Evolutionary conservation across 2,113 vertebrate species (phyloP).

Genomic region (Aegithalos caudatus): DNA sequence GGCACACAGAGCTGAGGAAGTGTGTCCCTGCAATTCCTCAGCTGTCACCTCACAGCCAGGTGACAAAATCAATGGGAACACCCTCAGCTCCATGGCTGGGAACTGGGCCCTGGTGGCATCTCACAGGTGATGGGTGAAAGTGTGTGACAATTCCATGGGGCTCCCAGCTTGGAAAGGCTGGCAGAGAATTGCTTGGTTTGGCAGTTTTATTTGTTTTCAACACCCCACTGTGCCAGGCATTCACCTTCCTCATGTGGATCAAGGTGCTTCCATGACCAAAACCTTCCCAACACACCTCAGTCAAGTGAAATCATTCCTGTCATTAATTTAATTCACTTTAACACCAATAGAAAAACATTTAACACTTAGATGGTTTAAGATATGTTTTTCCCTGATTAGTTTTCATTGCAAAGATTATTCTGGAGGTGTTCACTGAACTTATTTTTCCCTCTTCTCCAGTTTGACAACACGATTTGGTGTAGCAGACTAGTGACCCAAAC

Average conservation of each 20-base stretch:
- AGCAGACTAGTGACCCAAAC: not conserved
- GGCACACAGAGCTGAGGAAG: not conserved
- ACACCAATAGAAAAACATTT: not conserved
- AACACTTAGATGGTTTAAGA: not conserved
- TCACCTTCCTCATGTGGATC: not conserved
- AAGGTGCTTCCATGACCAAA: not conserved
- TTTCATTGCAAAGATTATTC: not conserved
- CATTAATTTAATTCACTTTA: not conserved
- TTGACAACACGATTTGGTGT: not conserved
- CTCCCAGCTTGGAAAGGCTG: not conserved
- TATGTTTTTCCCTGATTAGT: not conserved
- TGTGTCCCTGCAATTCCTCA: constrained; percentile 27
- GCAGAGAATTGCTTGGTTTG: constrained; percentile 6
- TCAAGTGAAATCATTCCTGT: not conserved
- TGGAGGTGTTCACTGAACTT: not conserved
- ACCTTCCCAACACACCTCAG: not conserved
- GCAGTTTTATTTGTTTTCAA: not conserved
- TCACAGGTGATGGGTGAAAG: not conserved
- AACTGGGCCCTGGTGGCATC: constrained; percentile 1
- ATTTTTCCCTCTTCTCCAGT: not conserved
- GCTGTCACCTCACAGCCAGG: not conserved
- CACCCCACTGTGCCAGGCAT: not conserved
- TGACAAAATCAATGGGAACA: constrained; percentile 35
- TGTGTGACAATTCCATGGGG: not conserved
- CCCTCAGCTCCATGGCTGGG: not conserved